Base-by-base conservation (phyloP, 1,140 invertebrate genomes). In the Sminthurides bifidus region DNA sequence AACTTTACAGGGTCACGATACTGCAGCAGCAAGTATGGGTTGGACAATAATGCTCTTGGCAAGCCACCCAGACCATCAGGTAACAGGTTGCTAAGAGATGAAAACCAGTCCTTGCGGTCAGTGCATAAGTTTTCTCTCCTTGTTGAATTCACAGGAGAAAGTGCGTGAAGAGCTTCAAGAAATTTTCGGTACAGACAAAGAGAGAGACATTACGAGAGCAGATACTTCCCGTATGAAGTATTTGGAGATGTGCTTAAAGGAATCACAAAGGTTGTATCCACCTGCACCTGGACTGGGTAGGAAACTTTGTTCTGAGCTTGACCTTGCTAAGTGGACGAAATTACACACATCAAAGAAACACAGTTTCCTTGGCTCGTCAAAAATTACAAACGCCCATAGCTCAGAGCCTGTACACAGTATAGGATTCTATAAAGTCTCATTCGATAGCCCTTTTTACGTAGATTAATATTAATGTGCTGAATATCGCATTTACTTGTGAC, bases 221-320 rank as follows among this genome's bases (percentile, higher is more conserved):
- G 72, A 77, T 40, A 53, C 78, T 2, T 45, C 68, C 27, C 67
- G 76, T 56, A 68, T 82, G 63, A 74, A 73, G 17, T 82, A 81
- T 67, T 66, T 81, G 3, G 81, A 84, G 58, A 74, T 75, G 57
- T 79, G 79, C 24, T 74, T 83, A n/a, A 83, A 80, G 59, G 79
- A 81, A 70, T 64, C 73, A 1, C 66, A 81, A 2, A 65, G 78
- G 57, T 52, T 80, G 6, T 82, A 75, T 68, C 80, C 81, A 14
- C 76, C 77, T 54, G 79, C 81, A 17, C 81, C 81, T 14, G 61
- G 75, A 31, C 74, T 82, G 51, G 66, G 60, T 12, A 66, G 78
- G 60, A 27, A 46, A 43, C 55, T 78, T 35, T 61, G 54, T 57
- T 65, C 75, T 65, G 73, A 74, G 41, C 46, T 68, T 2, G 52